Evolutionary conservation across 2,113 vertebrate genomes (phyloP).

Genomic region (Dicaeum eximium): DNA sequence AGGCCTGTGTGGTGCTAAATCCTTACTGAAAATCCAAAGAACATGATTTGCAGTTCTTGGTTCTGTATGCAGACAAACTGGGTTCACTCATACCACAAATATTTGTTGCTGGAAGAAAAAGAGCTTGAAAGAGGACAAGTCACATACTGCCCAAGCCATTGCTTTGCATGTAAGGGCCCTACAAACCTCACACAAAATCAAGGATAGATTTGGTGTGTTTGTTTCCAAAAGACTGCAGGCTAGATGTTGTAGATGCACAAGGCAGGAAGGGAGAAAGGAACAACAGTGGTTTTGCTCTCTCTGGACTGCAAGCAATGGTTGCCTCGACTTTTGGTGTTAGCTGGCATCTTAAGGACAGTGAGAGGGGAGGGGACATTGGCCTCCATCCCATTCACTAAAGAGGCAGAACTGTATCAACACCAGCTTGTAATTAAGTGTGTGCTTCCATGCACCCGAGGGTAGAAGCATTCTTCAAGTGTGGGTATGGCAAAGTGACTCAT

Average conservation of each 20-base stretch:
- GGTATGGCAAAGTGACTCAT: not conserved
- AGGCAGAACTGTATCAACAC: not conserved
- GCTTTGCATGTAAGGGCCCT: not conserved
- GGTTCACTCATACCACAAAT: not conserved
- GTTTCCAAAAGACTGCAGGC: not conserved
- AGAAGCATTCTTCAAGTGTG: not conserved
- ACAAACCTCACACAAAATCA: not conserved
- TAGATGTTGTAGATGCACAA: not conserved
- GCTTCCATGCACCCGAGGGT: not conserved
- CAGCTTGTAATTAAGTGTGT: not conserved
- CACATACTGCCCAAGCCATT: not conserved
- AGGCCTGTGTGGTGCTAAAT: not conserved
- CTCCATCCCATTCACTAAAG: not conserved
- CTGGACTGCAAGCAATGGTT: not conserved
- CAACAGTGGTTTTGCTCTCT: not conserved
- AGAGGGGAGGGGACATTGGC: not conserved
- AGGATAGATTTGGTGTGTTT: not conserved
- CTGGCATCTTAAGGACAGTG: not conserved
- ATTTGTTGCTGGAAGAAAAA: not conserved
- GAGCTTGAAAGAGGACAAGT: not conserved
- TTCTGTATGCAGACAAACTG: not conserved
- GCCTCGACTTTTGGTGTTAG: not conserved
- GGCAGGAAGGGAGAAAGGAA: not conserved
- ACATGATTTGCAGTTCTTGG: not conserved
- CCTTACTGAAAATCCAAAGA: not conserved